phyloP scores from a whole-genome alignment of 2,113 vertebrate genomes.

The Aspidoscelis tigris region DNA sequence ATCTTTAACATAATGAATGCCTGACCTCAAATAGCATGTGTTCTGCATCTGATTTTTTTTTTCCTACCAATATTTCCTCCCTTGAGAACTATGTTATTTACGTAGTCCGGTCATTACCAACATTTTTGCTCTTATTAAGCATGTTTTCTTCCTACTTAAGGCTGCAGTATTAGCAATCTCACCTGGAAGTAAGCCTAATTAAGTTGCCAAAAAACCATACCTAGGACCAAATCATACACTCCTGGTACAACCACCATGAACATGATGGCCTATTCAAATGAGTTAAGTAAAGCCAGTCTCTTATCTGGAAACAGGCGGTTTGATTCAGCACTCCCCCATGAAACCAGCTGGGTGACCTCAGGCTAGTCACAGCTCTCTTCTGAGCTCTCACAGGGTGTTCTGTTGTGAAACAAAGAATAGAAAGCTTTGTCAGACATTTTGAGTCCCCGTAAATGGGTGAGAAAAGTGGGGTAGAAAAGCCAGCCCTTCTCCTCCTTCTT shows the following conservation, averaged over 20 bases:
- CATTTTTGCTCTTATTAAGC: background rate
- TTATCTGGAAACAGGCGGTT: too few relatives aligned
- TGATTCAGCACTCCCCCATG: too few relatives aligned
- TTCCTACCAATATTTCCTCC: background rate
- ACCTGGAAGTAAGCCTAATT: conserved; percentile 9
- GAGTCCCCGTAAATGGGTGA: background rate
- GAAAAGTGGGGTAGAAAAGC: background rate
- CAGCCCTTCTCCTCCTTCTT: too few relatives aligned
- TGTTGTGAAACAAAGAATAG: too few relatives aligned
- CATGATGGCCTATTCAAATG: background rate
- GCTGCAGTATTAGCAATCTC: background rate
- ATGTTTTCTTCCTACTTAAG: background rate
- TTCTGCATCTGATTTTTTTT: background rate
- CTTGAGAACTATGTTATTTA: background rate
- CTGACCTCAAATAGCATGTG: background rate
- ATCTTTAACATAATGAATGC: conserved; percentile 13
- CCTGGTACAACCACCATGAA: background rate
- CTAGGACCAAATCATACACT: background rate
- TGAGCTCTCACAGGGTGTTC: too few relatives aligned
- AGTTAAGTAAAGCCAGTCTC: too few relatives aligned
- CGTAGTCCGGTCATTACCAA: background rate
- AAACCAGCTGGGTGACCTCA: too few relatives aligned
- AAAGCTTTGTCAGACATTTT: too few relatives aligned
- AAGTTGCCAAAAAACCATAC: background rate
- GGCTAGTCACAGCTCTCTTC: too few relatives aligned